phyloP scores from a whole-genome alignment of 2,888 invertebrate genomes.

The Rhagium mordax region DNA sequence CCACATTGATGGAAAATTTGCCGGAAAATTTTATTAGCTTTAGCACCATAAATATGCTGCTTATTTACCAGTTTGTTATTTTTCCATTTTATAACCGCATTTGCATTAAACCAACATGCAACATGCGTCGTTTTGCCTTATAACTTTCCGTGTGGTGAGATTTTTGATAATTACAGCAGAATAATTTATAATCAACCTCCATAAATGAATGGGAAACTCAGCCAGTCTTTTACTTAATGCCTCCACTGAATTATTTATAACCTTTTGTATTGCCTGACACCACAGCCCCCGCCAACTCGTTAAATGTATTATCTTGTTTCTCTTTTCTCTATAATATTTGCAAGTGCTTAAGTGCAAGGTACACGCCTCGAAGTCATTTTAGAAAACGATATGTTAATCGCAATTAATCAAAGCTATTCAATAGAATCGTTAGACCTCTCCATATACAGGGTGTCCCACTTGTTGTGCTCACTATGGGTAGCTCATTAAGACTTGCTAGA shows the following conservation, averaged over 20 bases:
- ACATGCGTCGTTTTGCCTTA: neutral
- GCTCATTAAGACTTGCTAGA: too few relatives aligned
- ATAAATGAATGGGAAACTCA: neutral
- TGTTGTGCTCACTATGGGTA: too few relatives aligned
- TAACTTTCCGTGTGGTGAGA: neutral
- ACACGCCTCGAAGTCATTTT: neutral
- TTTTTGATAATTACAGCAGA: neutral
- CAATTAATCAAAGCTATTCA: too few relatives aligned
- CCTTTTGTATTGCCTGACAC: neutral
- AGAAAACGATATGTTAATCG: neutral
- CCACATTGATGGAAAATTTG: too few relatives aligned
- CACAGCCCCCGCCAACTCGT: neutral
- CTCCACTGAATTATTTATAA: neutral
- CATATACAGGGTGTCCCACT: too few relatives aligned
- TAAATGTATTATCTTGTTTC: too few relatives aligned
- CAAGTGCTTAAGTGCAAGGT: neutral
- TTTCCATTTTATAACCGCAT: neutral
- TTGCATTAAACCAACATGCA: neutral
- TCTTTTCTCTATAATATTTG: neutral
- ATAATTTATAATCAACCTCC: neutral
- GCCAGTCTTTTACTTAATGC: neutral
- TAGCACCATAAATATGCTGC: neutral
- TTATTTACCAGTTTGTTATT: neutral
- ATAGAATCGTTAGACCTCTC: too few relatives aligned
- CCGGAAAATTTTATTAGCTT: too few relatives aligned